These are phyloP conservation scores for Aplysia californica DNA, from an alignment of 1,140 invertebrate genomes.

Conservation along the genomic window DNA sequence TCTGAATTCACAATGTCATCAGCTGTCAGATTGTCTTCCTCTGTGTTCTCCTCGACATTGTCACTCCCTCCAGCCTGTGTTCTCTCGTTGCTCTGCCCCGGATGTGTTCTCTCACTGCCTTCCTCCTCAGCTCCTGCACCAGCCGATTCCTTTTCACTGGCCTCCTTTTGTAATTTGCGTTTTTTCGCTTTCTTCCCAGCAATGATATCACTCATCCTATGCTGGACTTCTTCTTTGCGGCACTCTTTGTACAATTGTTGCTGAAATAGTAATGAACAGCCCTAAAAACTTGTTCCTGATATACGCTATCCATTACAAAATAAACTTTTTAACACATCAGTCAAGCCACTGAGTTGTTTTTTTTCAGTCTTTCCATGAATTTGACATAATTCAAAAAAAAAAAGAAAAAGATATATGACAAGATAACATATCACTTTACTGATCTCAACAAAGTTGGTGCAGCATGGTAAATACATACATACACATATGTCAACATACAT, in stretches of 20 bases:
- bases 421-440: no score
- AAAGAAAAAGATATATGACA: no score
- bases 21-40: slow-evolving; percentile 49
- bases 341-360: no score
- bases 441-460: no score
- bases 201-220: slow-evolving; percentile 74
- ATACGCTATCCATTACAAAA: no score
- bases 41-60: slow-evolving; percentile 35
- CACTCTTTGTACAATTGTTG: slow-evolving; percentile 72
- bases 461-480: no score
- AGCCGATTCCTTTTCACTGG: background rate
- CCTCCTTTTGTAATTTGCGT: slow-evolving; percentile 37
- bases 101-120: background rate
- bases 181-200: slow-evolving; percentile 76
- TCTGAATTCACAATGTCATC: slow-evolving; percentile 43
- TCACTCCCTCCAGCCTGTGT: background rate
- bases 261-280: slow-evolving; percentile 41
- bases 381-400: no score
- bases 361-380: no score
- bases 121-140: background rate
- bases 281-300: no score
- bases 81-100: background rate
- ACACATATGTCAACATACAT: no score
- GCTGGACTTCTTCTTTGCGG: slow-evolving; percentile 72
- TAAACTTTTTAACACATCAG: no score